Evolutionary conservation across 2,113 vertebrate species (phyloP).

Genomic region (Macheiramphus alcinus): DNA sequence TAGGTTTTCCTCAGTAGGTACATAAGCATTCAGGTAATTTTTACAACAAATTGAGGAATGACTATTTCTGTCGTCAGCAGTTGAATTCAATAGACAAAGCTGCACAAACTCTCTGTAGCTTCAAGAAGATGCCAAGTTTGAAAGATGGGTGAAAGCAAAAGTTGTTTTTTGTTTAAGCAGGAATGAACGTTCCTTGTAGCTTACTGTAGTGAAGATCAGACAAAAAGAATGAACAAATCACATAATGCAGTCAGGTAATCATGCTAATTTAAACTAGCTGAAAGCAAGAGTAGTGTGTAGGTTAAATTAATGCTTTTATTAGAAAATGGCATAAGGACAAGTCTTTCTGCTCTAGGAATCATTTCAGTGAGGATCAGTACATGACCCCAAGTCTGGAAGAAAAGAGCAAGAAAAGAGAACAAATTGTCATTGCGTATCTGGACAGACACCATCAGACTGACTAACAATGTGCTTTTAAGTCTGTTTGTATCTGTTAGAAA

Average conservation of each 20-base stretch:
- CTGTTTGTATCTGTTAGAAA: background rate
- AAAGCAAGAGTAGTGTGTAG: background rate
- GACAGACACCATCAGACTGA: background rate
- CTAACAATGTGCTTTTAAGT: background rate
- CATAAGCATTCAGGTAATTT: background rate
- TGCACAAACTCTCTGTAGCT: background rate
- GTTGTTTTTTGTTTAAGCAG: background rate
- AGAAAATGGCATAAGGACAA: background rate
- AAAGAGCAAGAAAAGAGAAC: background rate
- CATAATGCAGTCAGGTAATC: background rate
- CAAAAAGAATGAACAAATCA: background rate
- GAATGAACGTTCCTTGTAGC: background rate
- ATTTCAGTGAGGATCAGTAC: background rate
- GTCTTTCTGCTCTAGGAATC: background rate
- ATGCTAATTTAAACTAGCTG: background rate
- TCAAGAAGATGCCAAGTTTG: background rate
- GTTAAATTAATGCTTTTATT: background rate
- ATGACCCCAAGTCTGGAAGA: background rate
- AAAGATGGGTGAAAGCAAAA: background rate
- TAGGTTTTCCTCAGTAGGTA: background rate
- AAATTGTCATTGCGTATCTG: background rate
- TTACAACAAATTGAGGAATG: background rate
- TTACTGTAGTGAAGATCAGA: background rate
- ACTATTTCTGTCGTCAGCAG: background rate
- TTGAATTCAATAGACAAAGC: background rate